Percentiles rank a stretch among this genome's conserved stretches.
These are phyloP conservation scores for Porites evermanni DNA, from an alignment of 92 coral and sea anemone genomes.

Conservation along the genomic window DNA sequence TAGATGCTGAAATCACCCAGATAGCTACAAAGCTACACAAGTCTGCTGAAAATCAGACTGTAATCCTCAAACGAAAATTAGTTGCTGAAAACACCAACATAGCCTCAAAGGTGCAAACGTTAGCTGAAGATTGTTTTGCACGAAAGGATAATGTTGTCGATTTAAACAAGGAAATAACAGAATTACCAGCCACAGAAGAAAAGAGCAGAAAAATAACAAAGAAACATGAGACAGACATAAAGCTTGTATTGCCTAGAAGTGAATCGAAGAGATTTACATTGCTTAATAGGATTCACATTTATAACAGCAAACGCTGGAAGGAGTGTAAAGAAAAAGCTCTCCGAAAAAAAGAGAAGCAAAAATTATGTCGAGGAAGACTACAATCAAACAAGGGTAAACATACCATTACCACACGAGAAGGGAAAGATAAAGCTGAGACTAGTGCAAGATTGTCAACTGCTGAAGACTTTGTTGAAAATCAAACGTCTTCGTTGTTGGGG, in stretches of 20 bases:
- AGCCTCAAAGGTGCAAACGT: too few relatives aligned
- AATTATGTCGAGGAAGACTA: not conserved
- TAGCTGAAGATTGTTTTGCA: not conserved
- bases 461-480: too few relatives aligned
- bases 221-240: not conserved
- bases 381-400: not conserved
- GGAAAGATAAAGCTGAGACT: too few relatives aligned
- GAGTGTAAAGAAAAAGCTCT: not conserved
- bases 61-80: not conserved
- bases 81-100: too few relatives aligned
- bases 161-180: not conserved
- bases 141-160: not conserved
- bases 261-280: not conserved
- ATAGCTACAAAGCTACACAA: slow-evolving; percentile 1
- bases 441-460: too few relatives aligned
- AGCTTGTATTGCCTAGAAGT: not conserved
- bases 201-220: not conserved
- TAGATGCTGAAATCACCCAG: not conserved
- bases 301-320: slow-evolving; percentile 30
- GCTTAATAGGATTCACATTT: slow-evolving; percentile 11
- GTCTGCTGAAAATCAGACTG: not conserved
- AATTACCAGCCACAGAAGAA: not conserved
- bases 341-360: slow-evolving; percentile 1
- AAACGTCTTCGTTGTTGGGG: too few relatives aligned
- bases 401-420: too few relatives aligned